A percentile compares a stretch with the other conserved stretches of the same genome.
Evolutionary conservation across 2,888 invertebrate species (phyloP).

Genomic region (Polydrusus pterygomalis): DNA sequence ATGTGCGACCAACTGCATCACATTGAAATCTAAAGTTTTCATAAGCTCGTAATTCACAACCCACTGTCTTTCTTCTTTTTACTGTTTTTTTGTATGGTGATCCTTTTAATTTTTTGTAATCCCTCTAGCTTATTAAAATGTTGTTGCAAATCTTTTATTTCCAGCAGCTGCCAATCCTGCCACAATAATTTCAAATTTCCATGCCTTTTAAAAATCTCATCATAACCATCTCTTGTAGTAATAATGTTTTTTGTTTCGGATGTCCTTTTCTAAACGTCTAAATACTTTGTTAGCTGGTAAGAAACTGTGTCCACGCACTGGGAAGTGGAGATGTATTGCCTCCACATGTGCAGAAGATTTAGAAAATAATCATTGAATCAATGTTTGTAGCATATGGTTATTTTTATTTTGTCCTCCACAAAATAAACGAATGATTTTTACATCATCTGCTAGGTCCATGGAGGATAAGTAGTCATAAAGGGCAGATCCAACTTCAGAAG

Average conservation of each 20-base stretch:
- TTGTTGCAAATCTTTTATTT: conserved; percentile 4
- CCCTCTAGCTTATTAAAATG: conserved; percentile 4
- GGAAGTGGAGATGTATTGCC: background rate
- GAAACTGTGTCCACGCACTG: no score
- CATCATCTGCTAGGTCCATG: no score
- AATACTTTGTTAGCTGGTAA: background rate
- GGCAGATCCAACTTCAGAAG: conserved; percentile 1
- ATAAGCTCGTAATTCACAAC: background rate
- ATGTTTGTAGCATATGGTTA: background rate
- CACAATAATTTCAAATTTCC: conserved; percentile 2
- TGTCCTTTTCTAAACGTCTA: conserved; percentile 1
- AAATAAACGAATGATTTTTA: conserved; percentile 4
- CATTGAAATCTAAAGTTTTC: background rate
- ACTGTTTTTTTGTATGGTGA: background rate
- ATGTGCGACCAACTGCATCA: no score
- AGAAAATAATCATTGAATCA: conserved; percentile 1
- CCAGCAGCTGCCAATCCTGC: conserved; percentile 4
- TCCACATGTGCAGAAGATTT: conserved; percentile 5
- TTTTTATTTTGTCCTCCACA: conserved; percentile 7
- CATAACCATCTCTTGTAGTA: conserved; percentile 4
- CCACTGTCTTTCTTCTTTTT: background rate
- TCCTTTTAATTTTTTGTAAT: conserved; percentile 7
- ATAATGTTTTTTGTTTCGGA: background rate
- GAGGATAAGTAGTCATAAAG: no score
- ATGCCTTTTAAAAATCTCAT: conserved; percentile 5